Base-by-base conservation (phyloP, 53 echinoderm and acorn worm species). In the Antedon mediterranea region DNA sequence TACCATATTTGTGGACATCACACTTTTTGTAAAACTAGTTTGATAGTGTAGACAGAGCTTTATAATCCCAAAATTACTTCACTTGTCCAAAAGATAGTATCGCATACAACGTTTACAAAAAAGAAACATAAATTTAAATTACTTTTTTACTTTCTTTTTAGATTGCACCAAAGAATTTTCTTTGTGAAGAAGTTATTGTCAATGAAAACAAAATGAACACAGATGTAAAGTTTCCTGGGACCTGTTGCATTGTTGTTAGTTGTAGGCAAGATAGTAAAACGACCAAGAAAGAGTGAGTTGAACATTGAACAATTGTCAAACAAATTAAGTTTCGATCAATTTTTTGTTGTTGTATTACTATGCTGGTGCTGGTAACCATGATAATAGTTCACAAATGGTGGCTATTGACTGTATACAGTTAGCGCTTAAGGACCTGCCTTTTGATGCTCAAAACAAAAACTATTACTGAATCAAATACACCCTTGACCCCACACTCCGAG, bases 241-340 rank as follows among this genome's bases (percentile, higher is more conserved):
- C 91, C 3, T 80, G 81, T 18, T 81, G 77, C 3, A 34, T 91
- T 30, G 86, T 88, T 3, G 86, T 91, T 28, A 88, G 88, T 79
- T 91, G 91, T 74, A 86, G 84, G 72, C 83, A 83, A 79, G 88
- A 91, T 30, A 78, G 86, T 11, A 86, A 79, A 11, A 78, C 88
- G 0, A 75, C 88, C 30, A 86, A 86, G 77, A 88, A 89, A 84
- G 91, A 91, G 91, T 91, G 74, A 91, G 91, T 80, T 18, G 4
- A n/a, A 0, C 28, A 34, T n/a, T n/a, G n/a, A n/a, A n/a, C n/a
- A n/a, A n/a, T n/a, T n/a, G n/a, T n/a, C n/a, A n/a, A n/a, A n/a
- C n/a, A n/a, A n/a, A n/a, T n/a, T n/a, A n/a, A n/a, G n/a, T n/a
- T n/a, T n/a, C n/a, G n/a, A n/a, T n/a, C n/a, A n/a, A n/a, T n/a